Base-by-base conservation (phyloP, 2,797 vertebrate genomes). In the Lacerta bilineata region DNA sequence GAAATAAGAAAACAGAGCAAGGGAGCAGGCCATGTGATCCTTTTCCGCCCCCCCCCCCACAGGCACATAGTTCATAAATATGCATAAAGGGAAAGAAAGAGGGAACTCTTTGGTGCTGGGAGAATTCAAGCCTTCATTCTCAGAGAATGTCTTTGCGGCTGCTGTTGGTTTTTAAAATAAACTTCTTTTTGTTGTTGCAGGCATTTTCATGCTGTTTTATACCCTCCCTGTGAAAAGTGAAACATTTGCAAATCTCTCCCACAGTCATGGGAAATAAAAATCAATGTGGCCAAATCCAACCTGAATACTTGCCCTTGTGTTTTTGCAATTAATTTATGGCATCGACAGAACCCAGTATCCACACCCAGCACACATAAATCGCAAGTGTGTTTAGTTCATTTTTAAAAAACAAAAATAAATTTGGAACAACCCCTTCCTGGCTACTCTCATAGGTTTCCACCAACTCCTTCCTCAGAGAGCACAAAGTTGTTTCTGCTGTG, bases 41-140 rank as follows among this genome's bases (percentile, higher is more conserved):
- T 27, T 69, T 80, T 39, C 0, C 75, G 85, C 50, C 43, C 33
- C 75, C 85, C 50, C 43, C 33, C 75, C 8, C 71, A 20, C 1
- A 5, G 4, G 36, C 68, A 89, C 89, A 15, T 10, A 64, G 0
- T 4, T n/a, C 50, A 85, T 90, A 90, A 87, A 87, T 33, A 90
- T 85, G 87, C 76, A 83, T 76, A 15, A 46, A 1, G 3, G 33
- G 17, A 64, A 9, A 2, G 43, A 83, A 50, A 90, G n/a, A 41
- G 69, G 83, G 66, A 76, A 74, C 33, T 18, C n/a, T 80, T 41
- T 20, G 55, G 5, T 41, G 2, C 10, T 15, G 29, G 77, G 61
- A 61, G 79, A 91, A 61, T 0, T 29, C 20, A 85, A 90, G 36
- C 72, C 59, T 84, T 78, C 72, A 64, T 85, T 80, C 59, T 80